Percentiles rank a stretch among this genome's conserved stretches.
Conservation (phyloP, 2,888 invertebrate species). For the Tinea semifulvella region DNA sequence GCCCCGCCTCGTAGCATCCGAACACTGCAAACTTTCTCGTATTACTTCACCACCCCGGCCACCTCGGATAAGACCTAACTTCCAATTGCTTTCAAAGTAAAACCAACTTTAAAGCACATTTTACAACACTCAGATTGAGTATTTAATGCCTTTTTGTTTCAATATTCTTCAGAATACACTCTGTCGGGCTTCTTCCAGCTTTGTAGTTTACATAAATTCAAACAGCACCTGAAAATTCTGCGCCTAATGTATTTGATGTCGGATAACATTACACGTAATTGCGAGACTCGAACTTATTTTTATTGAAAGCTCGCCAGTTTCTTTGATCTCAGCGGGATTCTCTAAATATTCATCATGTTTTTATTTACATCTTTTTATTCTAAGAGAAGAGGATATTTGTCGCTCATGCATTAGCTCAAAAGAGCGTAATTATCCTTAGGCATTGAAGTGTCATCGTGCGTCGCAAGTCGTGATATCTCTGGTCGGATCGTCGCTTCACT, state of each 20-base stretch:
- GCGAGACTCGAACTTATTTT: neutral
- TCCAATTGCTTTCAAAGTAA: conserved; percentile 29
- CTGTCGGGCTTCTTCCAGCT: neutral
- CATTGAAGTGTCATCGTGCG: conserved; percentile 57
- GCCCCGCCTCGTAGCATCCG: conserved; percentile 27
- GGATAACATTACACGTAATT: conserved; percentile 3
- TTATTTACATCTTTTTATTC: neutral
- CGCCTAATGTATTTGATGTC: neutral
- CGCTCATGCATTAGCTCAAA: conserved; percentile 34
- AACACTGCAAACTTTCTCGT: conserved; percentile 20
- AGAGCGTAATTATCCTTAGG: conserved; percentile 57
- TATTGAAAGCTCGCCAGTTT: neutral
- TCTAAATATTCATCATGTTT: neutral
- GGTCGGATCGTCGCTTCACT: conserved; percentile 60
- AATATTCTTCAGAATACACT: neutral
- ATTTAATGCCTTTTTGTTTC: neutral
- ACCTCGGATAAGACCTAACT: conserved; percentile 49
- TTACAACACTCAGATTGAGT: neutral
- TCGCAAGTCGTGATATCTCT: conserved; percentile 60
- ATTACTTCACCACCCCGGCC: conserved; percentile 44
- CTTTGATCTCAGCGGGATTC: neutral
- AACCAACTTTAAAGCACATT: conserved; percentile 19
- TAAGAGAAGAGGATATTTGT: neutral
- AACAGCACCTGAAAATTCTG: conserved; percentile 4
- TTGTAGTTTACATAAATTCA: conserved; percentile 2